phyloP scores from a whole-genome alignment of 2,888 invertebrate genomes.

The Tupiocoris notatus region DNA sequence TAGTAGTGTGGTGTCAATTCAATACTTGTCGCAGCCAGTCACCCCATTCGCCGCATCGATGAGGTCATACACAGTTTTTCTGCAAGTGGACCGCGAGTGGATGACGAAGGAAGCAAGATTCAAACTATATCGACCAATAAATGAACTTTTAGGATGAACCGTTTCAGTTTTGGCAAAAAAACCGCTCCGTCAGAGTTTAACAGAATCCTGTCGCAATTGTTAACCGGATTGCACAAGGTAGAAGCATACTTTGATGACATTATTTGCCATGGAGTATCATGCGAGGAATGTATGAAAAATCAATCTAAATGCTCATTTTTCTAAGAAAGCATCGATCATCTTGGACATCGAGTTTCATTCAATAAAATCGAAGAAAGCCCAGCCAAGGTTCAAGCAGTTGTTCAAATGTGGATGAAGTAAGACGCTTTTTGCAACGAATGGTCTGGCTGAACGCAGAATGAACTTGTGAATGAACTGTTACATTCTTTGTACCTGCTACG shows the following conservation, averaged over 20 bases:
- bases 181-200: not conserved
- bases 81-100: not conserved
- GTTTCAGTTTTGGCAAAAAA: not conserved
- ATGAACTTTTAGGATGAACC: not conserved
- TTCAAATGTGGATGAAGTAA: not conserved
- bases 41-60: not conserved
- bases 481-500: no score
- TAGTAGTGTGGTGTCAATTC: not conserved
- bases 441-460: conserved; percentile 45
- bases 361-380: not conserved
- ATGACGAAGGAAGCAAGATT: not conserved
- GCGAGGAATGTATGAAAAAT: not conserved
- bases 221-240: not conserved
- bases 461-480: no score
- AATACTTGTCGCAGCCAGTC: not conserved
- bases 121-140: not conserved
- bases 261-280: not conserved
- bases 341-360: not conserved
- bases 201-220: not conserved
- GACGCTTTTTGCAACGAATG: conserved; percentile 32
- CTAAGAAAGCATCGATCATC: not conserved
- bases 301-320: not conserved
- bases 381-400: conserved; percentile 35
- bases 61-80: not conserved
- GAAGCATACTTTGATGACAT: not conserved